These are phyloP conservation scores for Pica pica DNA, from an alignment of 2,113 vertebrate genomes.

Conservation along the genomic window DNA sequence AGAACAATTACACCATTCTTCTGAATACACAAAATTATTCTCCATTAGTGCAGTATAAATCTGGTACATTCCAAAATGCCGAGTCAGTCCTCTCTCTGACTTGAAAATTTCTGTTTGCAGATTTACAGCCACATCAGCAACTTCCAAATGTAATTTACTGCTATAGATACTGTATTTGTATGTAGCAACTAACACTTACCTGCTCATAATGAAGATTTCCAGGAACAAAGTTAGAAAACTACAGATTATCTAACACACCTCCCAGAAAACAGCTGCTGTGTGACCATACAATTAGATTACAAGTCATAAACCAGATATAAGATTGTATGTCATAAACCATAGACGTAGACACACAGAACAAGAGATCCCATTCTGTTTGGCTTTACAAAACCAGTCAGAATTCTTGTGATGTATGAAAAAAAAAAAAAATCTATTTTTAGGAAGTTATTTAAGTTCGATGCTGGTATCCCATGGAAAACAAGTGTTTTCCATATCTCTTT, in stretches of 20 bases:
- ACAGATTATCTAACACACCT: background rate
- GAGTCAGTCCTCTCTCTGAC: background rate
- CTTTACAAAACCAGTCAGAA: background rate
- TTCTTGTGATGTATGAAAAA: background rate
- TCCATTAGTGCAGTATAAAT: background rate
- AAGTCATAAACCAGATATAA: background rate
- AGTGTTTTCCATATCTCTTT: background rate
- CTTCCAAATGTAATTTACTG: background rate
- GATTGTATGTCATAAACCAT: background rate
- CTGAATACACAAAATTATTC: background rate
- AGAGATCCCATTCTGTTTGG: background rate
- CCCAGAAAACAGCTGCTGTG: background rate
- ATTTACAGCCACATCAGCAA: background rate
- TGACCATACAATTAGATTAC: background rate
- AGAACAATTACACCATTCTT: background rate
- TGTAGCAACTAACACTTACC: background rate
- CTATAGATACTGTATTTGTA: background rate
- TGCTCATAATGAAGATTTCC: background rate
- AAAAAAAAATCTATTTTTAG: background rate
- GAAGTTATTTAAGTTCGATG: background rate
- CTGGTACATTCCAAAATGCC: background rate
- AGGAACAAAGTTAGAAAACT: conserved; percentile 4
- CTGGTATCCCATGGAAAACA: background rate
- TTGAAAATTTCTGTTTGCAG: background rate
- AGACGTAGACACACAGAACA: background rate